phyloP scores from a whole-genome alignment of 2,888 invertebrate genomes.

The Lepidonotus clava region DNA sequence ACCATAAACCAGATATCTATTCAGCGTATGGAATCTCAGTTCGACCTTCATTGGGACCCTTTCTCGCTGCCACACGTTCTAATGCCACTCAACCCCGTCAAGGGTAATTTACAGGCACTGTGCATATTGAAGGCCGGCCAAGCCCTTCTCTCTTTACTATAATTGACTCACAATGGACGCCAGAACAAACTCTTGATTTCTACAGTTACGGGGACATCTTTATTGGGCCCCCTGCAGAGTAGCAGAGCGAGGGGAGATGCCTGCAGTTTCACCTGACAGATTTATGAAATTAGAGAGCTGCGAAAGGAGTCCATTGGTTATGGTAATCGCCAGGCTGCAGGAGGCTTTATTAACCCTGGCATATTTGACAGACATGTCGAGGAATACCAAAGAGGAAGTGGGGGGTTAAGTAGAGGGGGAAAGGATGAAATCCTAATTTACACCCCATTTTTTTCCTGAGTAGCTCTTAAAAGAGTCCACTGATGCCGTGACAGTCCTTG shows the following conservation, averaged over 20 bases:
- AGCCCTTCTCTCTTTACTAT: conserved; percentile 33
- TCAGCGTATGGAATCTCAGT: neutral
- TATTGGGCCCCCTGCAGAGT: conserved; percentile 31
- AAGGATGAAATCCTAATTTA: no score
- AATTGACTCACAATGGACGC: neutral
- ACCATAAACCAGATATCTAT: neutral
- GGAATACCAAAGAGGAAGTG: neutral
- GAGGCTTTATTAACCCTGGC: neutral
- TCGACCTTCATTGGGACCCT: neutral
- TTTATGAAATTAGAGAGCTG: conserved; percentile 30
- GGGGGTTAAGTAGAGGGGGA: neutral
- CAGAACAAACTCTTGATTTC: conserved; percentile 40
- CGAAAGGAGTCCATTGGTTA: conserved; percentile 29
- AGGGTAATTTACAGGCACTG: neutral
- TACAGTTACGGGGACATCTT: conserved; percentile 41
- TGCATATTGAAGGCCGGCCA: conserved; percentile 3
- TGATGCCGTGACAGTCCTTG: no score
- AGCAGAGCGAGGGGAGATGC: neutral
- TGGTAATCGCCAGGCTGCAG: neutral
- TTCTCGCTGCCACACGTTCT: neutral
- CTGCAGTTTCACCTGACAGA: conserved; percentile 44
- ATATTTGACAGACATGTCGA: neutral
- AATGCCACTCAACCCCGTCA: neutral
- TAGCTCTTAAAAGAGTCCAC: no score
- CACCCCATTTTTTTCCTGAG: no score